Evolutionary conservation across 2,113 vertebrate genomes (phyloP).

Genomic region (Arenaria interpres): DNA sequence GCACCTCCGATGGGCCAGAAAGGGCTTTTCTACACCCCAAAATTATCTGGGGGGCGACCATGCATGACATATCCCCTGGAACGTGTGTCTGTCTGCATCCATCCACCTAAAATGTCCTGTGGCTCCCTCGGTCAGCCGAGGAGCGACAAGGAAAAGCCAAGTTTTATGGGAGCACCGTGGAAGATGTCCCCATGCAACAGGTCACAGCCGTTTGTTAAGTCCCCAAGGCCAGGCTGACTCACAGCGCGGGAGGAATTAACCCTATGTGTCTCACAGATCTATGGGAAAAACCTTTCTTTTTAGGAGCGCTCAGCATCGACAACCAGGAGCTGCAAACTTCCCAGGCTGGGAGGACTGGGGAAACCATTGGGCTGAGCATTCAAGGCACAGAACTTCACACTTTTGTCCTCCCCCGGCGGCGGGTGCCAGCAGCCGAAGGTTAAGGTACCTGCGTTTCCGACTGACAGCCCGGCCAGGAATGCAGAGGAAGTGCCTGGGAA

Average conservation of each 20-base stretch:
- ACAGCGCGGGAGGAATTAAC: background rate
- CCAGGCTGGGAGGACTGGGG: background rate
- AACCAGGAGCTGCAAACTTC: background rate
- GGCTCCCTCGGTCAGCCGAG: background rate
- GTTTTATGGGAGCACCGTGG: background rate
- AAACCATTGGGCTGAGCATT: background rate
- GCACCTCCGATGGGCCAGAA: background rate
- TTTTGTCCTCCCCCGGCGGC: background rate
- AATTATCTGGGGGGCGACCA: background rate
- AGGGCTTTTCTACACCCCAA: background rate
- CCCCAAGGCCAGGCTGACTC: background rate
- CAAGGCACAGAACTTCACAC: background rate
- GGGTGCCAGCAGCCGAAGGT: background rate
- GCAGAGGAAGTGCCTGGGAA: slow-evolving; percentile 49
- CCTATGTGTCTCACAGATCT: background rate
- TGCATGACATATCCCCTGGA: fast-evolving
- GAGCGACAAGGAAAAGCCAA: background rate
- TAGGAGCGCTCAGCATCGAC: background rate
- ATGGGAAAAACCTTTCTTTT: background rate
- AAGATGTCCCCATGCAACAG: background rate
- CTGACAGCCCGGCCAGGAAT: background rate
- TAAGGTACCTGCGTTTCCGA: slow-evolving; percentile 23
- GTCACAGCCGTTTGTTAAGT: background rate
- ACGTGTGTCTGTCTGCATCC: fast-evolving
- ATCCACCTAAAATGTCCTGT: background rate